Evolutionary conservation across 30 jellyfish, hydroid and myxozoan species (phyloP).

Genomic region (Pseudorhiza aurosa): DNA sequence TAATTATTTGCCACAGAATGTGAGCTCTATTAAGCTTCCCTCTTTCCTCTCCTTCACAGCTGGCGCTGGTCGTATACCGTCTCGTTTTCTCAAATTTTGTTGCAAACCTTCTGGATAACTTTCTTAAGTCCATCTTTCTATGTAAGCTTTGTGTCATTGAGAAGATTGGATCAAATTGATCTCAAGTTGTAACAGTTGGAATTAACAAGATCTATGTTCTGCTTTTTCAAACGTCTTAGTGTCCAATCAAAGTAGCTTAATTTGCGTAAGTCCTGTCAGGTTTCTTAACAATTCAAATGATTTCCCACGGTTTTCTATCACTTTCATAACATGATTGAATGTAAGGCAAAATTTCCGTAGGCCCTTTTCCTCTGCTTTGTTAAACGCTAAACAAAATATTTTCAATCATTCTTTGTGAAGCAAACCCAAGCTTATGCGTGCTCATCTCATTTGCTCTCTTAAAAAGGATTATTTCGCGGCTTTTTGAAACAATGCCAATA

Average conservation of each 20-base stretch:
- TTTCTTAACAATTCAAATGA: not conserved
- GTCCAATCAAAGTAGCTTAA: not conserved
- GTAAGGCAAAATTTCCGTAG: not conserved
- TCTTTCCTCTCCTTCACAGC: too few relatives aligned
- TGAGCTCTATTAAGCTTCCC: too few relatives aligned
- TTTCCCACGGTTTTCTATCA: constrained; percentile 49
- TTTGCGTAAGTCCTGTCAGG: not conserved
- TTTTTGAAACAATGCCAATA: constrained; percentile 15
- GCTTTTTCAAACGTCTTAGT: too few relatives aligned
- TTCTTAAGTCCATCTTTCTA: too few relatives aligned
- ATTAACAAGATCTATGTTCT: too few relatives aligned
- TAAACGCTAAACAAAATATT: not conserved
- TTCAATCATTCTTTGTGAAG: not conserved
- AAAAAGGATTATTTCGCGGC: not conserved
- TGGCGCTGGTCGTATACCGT: too few relatives aligned
- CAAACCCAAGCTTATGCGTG: constrained; percentile 1
- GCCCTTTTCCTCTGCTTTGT: constrained; percentile 9
- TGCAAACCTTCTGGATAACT: too few relatives aligned
- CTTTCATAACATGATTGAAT: not conserved
- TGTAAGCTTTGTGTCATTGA: too few relatives aligned
- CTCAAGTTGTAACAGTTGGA: too few relatives aligned
- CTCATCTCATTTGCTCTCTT: not conserved
- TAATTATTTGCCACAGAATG: too few relatives aligned
- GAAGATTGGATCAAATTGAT: too few relatives aligned
- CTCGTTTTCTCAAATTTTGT: too few relatives aligned